Conservation (phyloP, 2,113 vertebrate genomes). For the Dermatemys mawii region DNA sequence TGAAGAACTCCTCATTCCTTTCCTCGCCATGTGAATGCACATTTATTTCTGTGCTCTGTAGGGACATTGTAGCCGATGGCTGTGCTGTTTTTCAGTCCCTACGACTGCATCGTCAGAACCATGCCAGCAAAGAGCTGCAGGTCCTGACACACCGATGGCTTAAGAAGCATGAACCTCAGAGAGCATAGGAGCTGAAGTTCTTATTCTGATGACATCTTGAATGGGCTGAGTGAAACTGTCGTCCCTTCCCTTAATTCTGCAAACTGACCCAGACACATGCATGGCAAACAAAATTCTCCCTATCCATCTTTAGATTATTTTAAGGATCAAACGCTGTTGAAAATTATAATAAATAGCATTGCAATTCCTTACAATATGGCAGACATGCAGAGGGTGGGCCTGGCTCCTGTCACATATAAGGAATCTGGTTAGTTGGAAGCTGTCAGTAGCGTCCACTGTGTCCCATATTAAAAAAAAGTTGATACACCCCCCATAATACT, state of each 20-base stretch:
- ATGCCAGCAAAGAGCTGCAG: not conserved
- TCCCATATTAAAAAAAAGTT: not conserved
- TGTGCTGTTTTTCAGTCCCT: not conserved
- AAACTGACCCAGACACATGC: not conserved
- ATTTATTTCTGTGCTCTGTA: not conserved
- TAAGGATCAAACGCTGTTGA: not conserved
- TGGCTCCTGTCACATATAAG: accelerated
- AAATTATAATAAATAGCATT: not conserved
- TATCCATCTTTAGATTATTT: not conserved
- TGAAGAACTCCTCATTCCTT: not conserved
- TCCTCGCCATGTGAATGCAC: not conserved
- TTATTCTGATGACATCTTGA: not conserved
- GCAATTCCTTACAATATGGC: not conserved
- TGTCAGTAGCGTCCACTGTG: accelerated
- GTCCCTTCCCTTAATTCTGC: not conserved
- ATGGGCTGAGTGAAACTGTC: accelerated
- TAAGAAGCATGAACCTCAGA: not conserved
- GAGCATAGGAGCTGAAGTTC: not conserved
- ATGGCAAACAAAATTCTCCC: not conserved
- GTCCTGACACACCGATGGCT: not conserved
- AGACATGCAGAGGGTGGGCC: not conserved
- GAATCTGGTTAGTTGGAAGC: not conserved
- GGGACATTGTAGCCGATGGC: not conserved
- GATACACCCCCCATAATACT: too few relatives aligned
- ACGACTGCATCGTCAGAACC: not conserved